A percentile compares a stretch with the other conserved stretches of the same genome.
Conservation (phyloP, 2,113 vertebrate species). For the Piprites chloris region DNA sequence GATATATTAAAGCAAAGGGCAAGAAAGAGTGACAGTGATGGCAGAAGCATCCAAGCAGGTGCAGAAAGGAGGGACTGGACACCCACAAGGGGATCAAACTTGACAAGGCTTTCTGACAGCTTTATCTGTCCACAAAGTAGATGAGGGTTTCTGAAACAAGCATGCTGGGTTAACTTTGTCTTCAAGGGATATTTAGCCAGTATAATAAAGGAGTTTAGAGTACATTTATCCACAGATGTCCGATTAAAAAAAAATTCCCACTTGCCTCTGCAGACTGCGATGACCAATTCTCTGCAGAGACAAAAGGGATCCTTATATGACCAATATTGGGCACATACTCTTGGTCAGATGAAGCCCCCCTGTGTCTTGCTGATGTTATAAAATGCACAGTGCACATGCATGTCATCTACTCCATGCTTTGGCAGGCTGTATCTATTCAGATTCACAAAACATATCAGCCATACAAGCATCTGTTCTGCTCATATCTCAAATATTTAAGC, state of each 20-base stretch:
- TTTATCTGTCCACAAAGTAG: neutral
- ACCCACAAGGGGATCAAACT: neutral
- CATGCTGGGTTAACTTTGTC: neutral
- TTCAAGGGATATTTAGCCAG: neutral
- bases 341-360: neutral
- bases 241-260: neutral
- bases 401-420: neutral
- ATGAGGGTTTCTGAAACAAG: neutral
- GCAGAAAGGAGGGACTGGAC: neutral
- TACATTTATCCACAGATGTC: neutral
- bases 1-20: neutral
- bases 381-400: neutral
- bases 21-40: neutral
- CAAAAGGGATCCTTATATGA: neutral
- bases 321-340: neutral
- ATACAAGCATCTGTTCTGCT: neutral
- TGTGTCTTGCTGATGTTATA: neutral
- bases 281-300: neutral
- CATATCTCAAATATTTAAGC: neutral
- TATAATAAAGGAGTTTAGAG: neutral
- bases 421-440: neutral
- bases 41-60: neutral
- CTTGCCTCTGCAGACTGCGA: neutral
- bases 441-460: neutral
- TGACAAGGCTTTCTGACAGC: neutral